Percentiles rank a stretch among this genome's conserved stretches.
Conservation (phyloP, 1,140 invertebrate genomes). For the Hylaeus anthracinus region DNA sequence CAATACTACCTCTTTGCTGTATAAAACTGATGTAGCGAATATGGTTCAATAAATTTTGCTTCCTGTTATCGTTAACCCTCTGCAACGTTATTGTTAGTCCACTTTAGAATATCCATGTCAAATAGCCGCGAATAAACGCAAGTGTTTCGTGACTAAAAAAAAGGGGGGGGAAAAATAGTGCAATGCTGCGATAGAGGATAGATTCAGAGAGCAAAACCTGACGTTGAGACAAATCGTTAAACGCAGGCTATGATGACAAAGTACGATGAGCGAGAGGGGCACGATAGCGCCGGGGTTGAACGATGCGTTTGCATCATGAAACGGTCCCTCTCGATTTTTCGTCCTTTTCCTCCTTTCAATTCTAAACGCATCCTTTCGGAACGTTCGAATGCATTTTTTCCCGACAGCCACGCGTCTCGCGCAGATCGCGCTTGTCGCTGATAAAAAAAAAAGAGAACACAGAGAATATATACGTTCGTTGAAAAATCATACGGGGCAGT, state of each 20-base stretch:
- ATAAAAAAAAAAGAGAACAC: background rate
- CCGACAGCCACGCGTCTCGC: conserved; percentile 20
- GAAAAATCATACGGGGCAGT: conserved; percentile 19
- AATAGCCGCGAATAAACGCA: too few species aligned
- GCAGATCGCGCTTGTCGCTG: conserved; percentile 19
- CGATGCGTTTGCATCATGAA: conserved; percentile 17
- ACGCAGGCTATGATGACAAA: conserved; percentile 58
- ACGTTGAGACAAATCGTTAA: conserved; percentile 38
- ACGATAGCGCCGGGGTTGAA: conserved; percentile 41
- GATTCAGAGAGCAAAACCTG: conserved; percentile 36
- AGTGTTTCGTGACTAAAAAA: too few species aligned
- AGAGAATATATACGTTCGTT: conserved; percentile 15
- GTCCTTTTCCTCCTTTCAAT: conserved; percentile 24
- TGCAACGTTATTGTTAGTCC: too few species aligned
- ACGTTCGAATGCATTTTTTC: conserved; percentile 32
- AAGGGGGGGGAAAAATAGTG: background rate
- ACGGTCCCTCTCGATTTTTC: background rate
- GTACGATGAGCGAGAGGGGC: conserved; percentile 51
- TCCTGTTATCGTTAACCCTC: too few species aligned
- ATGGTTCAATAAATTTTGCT: too few species aligned
- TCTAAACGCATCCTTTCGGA: conserved; percentile 43
- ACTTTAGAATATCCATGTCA: too few species aligned
- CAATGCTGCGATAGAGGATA: conserved; percentile 20
- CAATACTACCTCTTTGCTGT: too few species aligned
- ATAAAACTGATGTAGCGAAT: too few species aligned